Percentiles rank a stretch among this genome's conserved stretches.
phyloP scores from a whole-genome alignment of 1,140 invertebrate genomes.

The Babylonia areolata region DNA sequence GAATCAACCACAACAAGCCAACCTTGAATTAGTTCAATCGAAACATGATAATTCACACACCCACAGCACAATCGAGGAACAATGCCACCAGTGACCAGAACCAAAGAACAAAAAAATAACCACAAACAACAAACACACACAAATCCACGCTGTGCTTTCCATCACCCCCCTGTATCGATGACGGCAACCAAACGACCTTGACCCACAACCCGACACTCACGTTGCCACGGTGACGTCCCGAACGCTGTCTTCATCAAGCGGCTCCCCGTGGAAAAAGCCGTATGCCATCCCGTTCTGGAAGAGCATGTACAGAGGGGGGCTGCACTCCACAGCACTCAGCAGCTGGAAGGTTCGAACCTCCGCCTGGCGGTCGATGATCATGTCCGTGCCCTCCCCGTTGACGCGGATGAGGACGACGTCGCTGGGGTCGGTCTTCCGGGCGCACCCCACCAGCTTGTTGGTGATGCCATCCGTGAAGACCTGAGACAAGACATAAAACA shows the following conservation, averaged over 20 bases:
- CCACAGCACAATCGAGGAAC: no score
- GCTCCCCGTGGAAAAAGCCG: conserved; percentile 90
- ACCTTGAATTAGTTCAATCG: no score
- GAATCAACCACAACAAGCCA: no score
- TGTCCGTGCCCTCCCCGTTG: conserved; percentile 95
- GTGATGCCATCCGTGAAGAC: conserved; percentile 93
- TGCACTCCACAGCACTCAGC: conserved; percentile 84
- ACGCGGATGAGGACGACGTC: conserved; percentile 91
- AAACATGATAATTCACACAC: no score
- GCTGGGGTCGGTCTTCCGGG: conserved; percentile 74
- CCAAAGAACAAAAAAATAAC: no score
- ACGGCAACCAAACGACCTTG: no score
- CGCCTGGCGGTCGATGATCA: conserved; percentile 91
- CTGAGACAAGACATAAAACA: no score
- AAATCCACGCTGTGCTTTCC: no score
- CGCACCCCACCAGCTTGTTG: conserved; percentile 93
- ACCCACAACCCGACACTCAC: conserved; percentile 43
- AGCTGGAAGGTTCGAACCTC: conserved; percentile 83
- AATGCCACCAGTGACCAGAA: no score
- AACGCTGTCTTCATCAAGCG: conserved; percentile 84
- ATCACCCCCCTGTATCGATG: no score
- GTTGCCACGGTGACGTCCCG: conserved; percentile 75
- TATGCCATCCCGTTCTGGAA: conserved; percentile 97
- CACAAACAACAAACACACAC: no score
- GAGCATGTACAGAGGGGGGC: conserved; percentile 90